phyloP scores from a whole-genome alignment of 2,888 invertebrate species.

The Alloscopus bannaensis region DNA sequence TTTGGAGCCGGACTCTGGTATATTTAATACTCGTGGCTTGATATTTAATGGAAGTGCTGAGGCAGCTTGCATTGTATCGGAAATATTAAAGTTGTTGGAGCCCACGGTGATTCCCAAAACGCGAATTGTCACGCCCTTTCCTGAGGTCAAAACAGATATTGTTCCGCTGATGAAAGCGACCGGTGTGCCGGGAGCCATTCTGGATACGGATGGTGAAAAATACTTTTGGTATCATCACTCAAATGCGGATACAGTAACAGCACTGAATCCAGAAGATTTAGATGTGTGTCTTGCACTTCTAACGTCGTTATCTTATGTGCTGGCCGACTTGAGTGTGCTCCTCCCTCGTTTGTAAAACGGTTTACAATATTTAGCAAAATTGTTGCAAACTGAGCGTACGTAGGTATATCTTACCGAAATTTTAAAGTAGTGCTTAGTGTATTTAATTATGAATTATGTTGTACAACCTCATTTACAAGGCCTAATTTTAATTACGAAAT shows the following conservation, averaged over 20 bases:
- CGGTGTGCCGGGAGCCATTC: slow-evolving; percentile 75
- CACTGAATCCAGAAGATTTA: slow-evolving; percentile 75
- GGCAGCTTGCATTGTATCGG: slow-evolving; percentile 41
- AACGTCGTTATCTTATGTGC: slow-evolving; percentile 75
- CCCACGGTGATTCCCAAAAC: slow-evolving; percentile 72
- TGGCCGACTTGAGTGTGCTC: slow-evolving; percentile 75
- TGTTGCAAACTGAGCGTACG: too few relatives aligned
- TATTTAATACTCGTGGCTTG: slow-evolving; percentile 37
- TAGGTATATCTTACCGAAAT: too few relatives aligned
- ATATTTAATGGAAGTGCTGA: slow-evolving; percentile 46
- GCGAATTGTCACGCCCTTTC: slow-evolving; percentile 73
- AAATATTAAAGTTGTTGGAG: slow-evolving; percentile 70
- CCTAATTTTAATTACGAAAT: too few relatives aligned
- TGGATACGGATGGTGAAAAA: slow-evolving; percentile 74
- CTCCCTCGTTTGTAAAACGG: slow-evolving; percentile 46
- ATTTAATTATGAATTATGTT: background rate
- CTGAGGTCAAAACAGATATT: slow-evolving; percentile 74
- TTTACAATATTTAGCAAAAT: too few relatives aligned
- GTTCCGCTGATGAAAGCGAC: slow-evolving; percentile 62
- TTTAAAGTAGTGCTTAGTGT: too few relatives aligned
- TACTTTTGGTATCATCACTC: slow-evolving; percentile 77
- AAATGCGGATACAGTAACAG: slow-evolving; percentile 76
- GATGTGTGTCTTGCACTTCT: slow-evolving; percentile 76
- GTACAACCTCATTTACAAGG: too few relatives aligned
- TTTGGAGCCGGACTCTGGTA: slow-evolving; percentile 53